A percentile compares a stretch with the other conserved stretches of the same genome.
phyloP scores from a whole-genome alignment of 2,888 invertebrate genomes.

The Pandemis corylana region DNA sequence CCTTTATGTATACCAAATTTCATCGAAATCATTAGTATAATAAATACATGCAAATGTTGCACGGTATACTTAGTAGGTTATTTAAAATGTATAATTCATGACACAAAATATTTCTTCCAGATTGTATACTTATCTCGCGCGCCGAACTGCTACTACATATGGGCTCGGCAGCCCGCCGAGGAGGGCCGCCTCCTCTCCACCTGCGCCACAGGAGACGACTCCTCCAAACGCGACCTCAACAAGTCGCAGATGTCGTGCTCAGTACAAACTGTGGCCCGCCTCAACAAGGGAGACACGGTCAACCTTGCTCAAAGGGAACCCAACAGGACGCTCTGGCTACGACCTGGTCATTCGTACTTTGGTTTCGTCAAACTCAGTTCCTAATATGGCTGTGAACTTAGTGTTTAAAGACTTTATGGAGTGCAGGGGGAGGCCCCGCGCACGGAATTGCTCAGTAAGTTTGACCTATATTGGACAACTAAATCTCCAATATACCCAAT shows the following conservation, averaged over 20 bases:
- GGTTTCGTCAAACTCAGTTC: conserved; percentile 78
- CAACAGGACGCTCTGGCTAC: conserved; percentile 70
- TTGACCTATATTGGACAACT: conserved; percentile 36
- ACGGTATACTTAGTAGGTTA: background rate
- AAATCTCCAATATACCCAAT: too few relatives aligned
- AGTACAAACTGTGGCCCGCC: conserved; percentile 67
- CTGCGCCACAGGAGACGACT: conserved; percentile 72
- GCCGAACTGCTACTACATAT: conserved; percentile 74
- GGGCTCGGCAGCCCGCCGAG: conserved; percentile 57
- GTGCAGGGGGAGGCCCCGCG: conserved; percentile 38
- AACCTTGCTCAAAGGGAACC: conserved; percentile 72
- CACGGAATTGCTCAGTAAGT: conserved; percentile 7
- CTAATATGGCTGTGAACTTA: conserved; percentile 69
- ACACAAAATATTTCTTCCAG: conserved; percentile 54
- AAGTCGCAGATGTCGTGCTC: conserved; percentile 75
- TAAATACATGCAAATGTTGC: too few relatives aligned
- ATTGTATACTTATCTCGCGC: conserved; percentile 71
- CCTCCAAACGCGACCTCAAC: conserved; percentile 49
- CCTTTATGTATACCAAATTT: too few relatives aligned
- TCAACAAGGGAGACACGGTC: conserved; percentile 66
- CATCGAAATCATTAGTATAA: too few relatives aligned
- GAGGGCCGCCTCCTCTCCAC: conserved; percentile 62
- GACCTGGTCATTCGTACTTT: conserved; percentile 71
- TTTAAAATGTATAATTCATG: too few relatives aligned
- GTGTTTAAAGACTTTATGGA: conserved; percentile 27